Conservation (phyloP, 2,797 vertebrate species). For the Neosilurus mollespiculum region DNA sequence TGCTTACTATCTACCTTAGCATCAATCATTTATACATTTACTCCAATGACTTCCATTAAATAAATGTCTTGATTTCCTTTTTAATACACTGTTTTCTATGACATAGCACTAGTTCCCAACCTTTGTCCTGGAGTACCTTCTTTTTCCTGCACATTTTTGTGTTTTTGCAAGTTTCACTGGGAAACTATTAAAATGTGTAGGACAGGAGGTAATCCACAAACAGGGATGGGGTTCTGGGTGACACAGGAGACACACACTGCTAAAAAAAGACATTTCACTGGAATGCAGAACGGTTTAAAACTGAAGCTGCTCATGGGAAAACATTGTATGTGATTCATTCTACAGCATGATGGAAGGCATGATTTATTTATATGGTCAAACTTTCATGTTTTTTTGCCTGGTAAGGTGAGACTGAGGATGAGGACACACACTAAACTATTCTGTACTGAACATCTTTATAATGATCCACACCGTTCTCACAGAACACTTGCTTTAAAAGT, state of each 20-base stretch:
- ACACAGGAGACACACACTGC: background rate
- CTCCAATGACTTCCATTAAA: background rate
- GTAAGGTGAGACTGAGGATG: background rate
- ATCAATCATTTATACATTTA: constrained; percentile 24
- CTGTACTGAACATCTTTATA: background rate
- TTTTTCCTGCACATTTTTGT: background rate
- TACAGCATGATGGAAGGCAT: constrained; percentile 2
- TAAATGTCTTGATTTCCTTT: constrained; percentile 9
- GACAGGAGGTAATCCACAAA: background rate
- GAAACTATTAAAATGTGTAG: background rate
- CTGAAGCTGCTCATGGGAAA: background rate
- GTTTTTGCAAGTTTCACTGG: background rate
- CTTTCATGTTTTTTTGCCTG: constrained; percentile 2
- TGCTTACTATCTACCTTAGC: background rate
- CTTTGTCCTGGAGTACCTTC: background rate
- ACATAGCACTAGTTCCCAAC: background rate
- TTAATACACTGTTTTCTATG: background rate
- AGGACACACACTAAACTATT: background rate
- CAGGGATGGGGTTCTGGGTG: too few relatives aligned
- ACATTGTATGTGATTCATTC: too few relatives aligned
- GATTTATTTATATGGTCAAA: constrained; percentile 33
- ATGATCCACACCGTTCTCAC: background rate
- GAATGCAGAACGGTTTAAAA: background rate
- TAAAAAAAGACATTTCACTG: background rate
- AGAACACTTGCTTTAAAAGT: background rate